These are phyloP conservation scores for Alethe diademata DNA, from an alignment of 2,113 vertebrate species.

Conservation along the genomic window DNA sequence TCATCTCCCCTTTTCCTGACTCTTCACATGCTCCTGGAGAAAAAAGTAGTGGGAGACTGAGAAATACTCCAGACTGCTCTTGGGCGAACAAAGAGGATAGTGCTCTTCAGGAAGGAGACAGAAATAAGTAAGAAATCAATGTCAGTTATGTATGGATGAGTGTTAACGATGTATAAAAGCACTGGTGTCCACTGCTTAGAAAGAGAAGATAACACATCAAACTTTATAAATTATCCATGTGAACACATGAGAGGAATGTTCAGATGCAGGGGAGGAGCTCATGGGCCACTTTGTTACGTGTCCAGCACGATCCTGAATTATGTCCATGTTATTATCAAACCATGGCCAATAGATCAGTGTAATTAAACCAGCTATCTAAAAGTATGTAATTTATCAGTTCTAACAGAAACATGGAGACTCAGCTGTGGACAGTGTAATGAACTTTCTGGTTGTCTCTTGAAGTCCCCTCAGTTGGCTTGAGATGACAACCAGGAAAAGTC, in stretches of 20 bases:
- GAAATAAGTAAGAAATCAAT: slow-evolving; percentile 1
- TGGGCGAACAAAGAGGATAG: background rate
- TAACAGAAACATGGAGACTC: background rate
- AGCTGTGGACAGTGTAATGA: slow-evolving; percentile 16
- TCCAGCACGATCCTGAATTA: slow-evolving; percentile 26
- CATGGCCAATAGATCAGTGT: slow-evolving; percentile 60
- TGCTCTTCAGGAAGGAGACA: background rate
- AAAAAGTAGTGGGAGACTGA: background rate
- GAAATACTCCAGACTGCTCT: background rate
- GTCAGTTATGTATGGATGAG: background rate
- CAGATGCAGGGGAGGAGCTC: background rate
- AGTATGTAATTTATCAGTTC: slow-evolving; percentile 29
- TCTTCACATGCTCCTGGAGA: background rate
- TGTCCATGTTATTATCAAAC: slow-evolving; percentile 39
- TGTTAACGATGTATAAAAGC: background rate
- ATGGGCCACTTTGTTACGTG: background rate
- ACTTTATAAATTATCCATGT: slow-evolving; percentile 17
- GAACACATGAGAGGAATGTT: background rate
- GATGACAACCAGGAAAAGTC: background rate
- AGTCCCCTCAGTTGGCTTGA: background rate
- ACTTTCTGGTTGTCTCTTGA: background rate
- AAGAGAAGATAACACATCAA: background rate
- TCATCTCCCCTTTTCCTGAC: background rate
- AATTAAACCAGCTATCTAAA: slow-evolving; percentile 62
- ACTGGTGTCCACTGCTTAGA: background rate